Evolutionary conservation across 2,888 invertebrate species (phyloP), one percentile per base, ranked within the genome.

Genomic region (Lycocerus yunnanus): DNA sequence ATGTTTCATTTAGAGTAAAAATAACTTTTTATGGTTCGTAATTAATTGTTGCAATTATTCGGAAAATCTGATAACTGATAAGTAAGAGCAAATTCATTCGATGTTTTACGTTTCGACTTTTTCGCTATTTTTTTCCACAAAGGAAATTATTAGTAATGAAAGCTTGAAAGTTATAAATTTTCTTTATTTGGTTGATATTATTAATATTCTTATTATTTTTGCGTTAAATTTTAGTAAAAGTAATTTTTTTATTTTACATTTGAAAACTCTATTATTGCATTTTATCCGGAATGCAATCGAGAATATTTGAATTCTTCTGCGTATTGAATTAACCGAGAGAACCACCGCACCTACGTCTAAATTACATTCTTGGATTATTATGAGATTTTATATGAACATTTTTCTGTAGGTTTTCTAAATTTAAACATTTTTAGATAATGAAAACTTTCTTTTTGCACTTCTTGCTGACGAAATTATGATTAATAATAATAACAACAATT

Each of bases 341-440:
- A 70, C 71, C 73, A 66, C 73, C 81, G 80, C 80, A 79, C 79
- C 78, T 69, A 66, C 72, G 67, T 76, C 79, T 76, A 81, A 81
- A 81, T 81, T 81, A 76, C 80, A 81, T 81, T 81, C 80, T 80
- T 76, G 65, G 69, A 67, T n/a, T 43, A 43, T 43, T 43, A 43
- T 43, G 43, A 43, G 43, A 43, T 43, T 43, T 43, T 43, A 43
- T 43, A 43, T 43, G 43, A 43, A n/a, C 43, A n/a, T 43, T n/a
- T 43, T 43, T 43, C n/a, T n/a, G n/a, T 43, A 0, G 2, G n/a
- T 43, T n/a, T 27, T 43, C 43, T 43, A 5, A 43, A 6, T 43
- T 43, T n/a, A 5, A 3, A 43, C 8, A 43, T n/a, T 43, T 43
- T n/a, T 43, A 43, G 6, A 6, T 43, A 43, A 43, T 2, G 4